Base-by-base conservation (phyloP, 2,113 vertebrate species). In the Perca fluviatilis region DNA sequence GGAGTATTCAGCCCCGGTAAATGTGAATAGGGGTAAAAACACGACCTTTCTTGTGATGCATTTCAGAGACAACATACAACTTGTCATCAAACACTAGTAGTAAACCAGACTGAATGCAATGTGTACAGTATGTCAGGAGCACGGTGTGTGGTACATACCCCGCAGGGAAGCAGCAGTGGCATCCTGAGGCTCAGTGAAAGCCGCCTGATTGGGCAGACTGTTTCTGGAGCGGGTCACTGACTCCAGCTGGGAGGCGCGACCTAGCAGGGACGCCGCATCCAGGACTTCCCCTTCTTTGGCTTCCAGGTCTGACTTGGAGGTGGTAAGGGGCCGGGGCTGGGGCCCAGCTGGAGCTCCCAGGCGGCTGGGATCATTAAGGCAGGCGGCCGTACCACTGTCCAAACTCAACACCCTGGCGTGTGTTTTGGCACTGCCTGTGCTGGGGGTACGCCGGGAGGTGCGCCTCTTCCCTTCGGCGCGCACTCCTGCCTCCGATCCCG, bases 231-330 rank as follows among this genome's bases (percentile, higher is more conserved):
- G 97, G 79, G 97, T 99, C 91, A 99, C 98, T 0, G 97, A 98
- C 95, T 99, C 98, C 95, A 99, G 95, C 84, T 99, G 98, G 83
- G 97, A 98, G 92, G 98, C 98, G 81, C 98, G 95, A 80, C 98
- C 98, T 94, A 99, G 92, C 72, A 99, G 95, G 77, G 97, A 99
- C 2, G 97, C 96, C 54, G 98, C 97, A 83, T 99, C 98, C 92
- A 99, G 96, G 88, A 99, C 97, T 95, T 99, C 98, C 91, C 98
- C 98, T 94, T 99, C 98, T 97, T 99, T 99, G 96, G 98, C 98
- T 96, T 99, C 98, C 82, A 99, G 95, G 94, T 99, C 98, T 14
- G 98, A 99, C 91, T 99, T 99, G 86, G 98, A 99, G 92, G 98
- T 99, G 91, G 98, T 99, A 90, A 99, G 96, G 73, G 97, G 96